These are phyloP conservation scores for Saccostrea echinata DNA, from an alignment of 1,140 invertebrate genomes.

Conservation along the genomic window DNA sequence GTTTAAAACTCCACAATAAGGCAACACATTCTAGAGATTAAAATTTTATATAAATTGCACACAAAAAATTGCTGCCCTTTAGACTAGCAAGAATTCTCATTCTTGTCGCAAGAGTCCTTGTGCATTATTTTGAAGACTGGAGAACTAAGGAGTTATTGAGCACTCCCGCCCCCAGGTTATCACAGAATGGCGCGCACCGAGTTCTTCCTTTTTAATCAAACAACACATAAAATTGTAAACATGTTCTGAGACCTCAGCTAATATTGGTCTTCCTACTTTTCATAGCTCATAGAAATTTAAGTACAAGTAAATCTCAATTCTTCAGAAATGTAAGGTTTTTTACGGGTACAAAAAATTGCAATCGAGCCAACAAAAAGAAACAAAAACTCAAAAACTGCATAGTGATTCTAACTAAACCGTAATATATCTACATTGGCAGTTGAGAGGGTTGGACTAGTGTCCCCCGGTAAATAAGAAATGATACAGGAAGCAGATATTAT, in stretches of 20 bases:
- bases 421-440: neutral
- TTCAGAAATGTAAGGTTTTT: neutral
- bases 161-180: neutral
- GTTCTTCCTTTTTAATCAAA: slow-evolving; percentile 22
- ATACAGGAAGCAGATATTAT: neutral
- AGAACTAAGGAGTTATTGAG: neutral
- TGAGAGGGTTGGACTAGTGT: neutral
- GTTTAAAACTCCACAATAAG: neutral
- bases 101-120: neutral
- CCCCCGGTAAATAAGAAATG: neutral
- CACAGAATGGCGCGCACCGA: neutral
- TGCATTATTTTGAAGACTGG: neutral
- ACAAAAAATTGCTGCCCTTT: neutral
- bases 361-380: neutral
- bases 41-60: slow-evolving; percentile 6
- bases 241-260: neutral
- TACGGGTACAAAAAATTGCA: neutral
- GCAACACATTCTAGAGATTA: neutral
- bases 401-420: neutral
- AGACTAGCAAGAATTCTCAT: neutral
- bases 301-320: slow-evolving; percentile 18
- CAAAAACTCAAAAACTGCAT: neutral
- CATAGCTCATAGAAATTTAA: neutral
- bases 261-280: slow-evolving; percentile 26
- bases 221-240: neutral